Conservation (phyloP, 2,888 invertebrate species). For the Liposcelis brunnea region DNA sequence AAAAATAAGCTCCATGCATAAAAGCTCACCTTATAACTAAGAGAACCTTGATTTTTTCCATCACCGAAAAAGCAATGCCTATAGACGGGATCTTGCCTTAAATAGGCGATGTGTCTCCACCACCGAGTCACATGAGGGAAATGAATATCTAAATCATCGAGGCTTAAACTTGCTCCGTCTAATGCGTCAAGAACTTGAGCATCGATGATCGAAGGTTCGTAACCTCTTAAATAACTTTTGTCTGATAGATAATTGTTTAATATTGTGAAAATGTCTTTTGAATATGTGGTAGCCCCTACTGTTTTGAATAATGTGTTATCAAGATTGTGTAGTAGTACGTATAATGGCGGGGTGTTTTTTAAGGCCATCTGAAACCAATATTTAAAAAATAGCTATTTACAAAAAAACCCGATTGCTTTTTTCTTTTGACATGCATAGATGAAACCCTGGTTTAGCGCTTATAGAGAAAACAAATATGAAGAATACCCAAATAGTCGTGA, state of each 20-base stretch:
- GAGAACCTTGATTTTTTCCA: slow-evolving; percentile 11
- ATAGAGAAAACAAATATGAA: too few species aligned
- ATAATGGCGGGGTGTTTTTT: slow-evolving; percentile 3
- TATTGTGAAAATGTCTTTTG: slow-evolving; percentile 15
- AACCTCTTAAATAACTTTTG: slow-evolving; percentile 28
- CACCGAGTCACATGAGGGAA: slow-evolving; percentile 27
- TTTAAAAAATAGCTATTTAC: too few species aligned
- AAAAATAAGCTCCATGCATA: too few species aligned
- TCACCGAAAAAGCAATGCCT: slow-evolving; percentile 16
- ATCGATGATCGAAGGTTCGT: slow-evolving; percentile 27
- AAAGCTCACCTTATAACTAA: too few species aligned
- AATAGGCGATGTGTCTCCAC: slow-evolving; percentile 27
- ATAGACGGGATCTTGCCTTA: slow-evolving; percentile 14
- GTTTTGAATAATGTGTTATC: neutral
- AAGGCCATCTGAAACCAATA: neutral
- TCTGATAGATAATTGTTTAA: slow-evolving; percentile 27
- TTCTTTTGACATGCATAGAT: too few species aligned
- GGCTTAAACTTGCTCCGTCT: slow-evolving; percentile 11
- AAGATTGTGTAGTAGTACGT: slow-evolving; percentile 2
- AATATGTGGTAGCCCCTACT: slow-evolving; percentile 4
- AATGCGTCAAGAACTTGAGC: slow-evolving; percentile 22
- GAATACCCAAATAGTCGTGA: too few species aligned
- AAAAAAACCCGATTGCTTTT: too few species aligned
- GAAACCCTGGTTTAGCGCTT: too few species aligned
- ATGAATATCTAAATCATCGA: slow-evolving; percentile 15